phyloP scores from a whole-genome alignment of 2,888 invertebrate genomes.

The Acrocyrtus sp. region DNA sequence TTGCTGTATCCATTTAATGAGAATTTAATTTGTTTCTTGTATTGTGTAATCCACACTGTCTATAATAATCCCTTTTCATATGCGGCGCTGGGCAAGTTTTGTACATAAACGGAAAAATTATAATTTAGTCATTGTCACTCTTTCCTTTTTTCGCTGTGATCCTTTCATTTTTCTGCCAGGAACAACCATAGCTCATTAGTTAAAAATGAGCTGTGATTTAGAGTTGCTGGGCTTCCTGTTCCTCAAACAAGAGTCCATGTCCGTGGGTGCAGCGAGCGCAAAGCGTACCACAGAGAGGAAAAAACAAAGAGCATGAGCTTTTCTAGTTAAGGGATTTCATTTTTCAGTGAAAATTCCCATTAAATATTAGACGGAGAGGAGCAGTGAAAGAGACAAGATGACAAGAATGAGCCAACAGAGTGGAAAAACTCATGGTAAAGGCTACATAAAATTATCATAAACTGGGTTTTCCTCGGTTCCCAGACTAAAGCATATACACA shows the following conservation, averaged over 20 bases:
- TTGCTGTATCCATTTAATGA: too few species aligned
- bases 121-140: conserved; percentile 6
- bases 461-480: not conserved
- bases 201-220: conserved; percentile 16
- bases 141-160: not conserved
- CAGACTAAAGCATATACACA: too few species aligned
- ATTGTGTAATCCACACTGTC: too few species aligned
- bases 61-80: too few species aligned
- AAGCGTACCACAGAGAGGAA: too few species aligned
- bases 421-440: conserved; percentile 45
- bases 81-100: too few species aligned
- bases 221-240: too few species aligned
- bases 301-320: too few species aligned
- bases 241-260: too few species aligned
- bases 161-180: not conserved
- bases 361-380: conserved; percentile 16
- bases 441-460: conserved; percentile 49
- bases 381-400: conserved; percentile 14
- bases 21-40: too few species aligned
- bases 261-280: too few species aligned
- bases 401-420: conserved; percentile 43
- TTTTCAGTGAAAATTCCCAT: conserved; percentile 3
- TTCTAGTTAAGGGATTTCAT: too few species aligned
- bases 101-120: not conserved
- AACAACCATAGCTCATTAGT: conserved; percentile 26